Percentiles rank a stretch among this genome's conserved stretches.
These are phyloP conservation scores for Parnassius glacialis DNA, from an alignment of 2,888 invertebrate genomes.

Conservation along the genomic window DNA sequence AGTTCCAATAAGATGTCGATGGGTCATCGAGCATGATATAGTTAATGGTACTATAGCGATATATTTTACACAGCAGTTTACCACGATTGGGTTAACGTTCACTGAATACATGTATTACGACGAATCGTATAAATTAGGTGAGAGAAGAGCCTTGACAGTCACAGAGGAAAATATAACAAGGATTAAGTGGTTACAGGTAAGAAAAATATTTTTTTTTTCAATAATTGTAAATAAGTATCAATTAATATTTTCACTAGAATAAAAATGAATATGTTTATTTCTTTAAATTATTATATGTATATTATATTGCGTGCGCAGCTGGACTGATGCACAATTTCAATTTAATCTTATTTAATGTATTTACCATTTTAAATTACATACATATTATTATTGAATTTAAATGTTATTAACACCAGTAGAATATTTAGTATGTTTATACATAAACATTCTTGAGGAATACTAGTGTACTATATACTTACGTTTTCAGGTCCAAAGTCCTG, in stretches of 20 bases:
- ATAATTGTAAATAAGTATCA: no score
- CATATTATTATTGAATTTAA: no score
- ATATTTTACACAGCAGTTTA: constrained; percentile 93
- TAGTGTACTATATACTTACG: background rate
- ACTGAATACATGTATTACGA: constrained; percentile 89
- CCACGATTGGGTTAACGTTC: constrained; percentile 87
- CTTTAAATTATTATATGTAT: no score
- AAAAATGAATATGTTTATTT: no score
- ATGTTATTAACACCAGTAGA: no score
- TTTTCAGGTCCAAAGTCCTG: constrained; percentile 83
- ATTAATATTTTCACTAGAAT: no score
- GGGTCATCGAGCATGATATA: constrained; percentile 91
- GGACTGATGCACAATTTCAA: no score
- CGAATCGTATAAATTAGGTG: constrained; percentile 84
- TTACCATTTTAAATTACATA: no score
- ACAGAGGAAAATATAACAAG: constrained; percentile 88
- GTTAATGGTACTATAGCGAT: constrained; percentile 88
- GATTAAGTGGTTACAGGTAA: constrained; percentile 80
- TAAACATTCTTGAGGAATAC: no score
- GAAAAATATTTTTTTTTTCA: constrained; percentile 26
- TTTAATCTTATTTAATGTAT: no score
- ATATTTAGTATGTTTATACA: no score
- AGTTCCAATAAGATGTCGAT: constrained; percentile 91
- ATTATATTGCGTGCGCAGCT: no score
- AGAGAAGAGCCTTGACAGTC: constrained; percentile 84